Conservation (phyloP, 2,797 vertebrate species). For the Atherinosoma microstoma region DNA sequence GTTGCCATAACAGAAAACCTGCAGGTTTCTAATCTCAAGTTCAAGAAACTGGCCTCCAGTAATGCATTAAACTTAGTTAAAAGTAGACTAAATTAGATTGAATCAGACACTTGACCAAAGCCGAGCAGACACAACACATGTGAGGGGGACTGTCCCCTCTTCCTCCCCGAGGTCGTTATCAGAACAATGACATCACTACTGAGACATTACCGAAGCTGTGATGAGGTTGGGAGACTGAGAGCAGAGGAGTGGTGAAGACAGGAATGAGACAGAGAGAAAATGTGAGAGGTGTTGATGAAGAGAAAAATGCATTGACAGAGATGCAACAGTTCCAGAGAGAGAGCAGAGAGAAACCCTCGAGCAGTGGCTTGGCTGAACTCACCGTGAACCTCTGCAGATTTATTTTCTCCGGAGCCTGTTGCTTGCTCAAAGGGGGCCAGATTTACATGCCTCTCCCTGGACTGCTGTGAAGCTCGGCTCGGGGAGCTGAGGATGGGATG, state of each 20-base stretch:
- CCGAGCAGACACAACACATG: constrained; percentile 59
- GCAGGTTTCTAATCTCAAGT: constrained; percentile 4
- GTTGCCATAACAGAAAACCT: constrained; percentile 21
- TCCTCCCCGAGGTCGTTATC: constrained; percentile 40
- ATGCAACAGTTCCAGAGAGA: constrained; percentile 27
- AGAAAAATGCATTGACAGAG: constrained; percentile 48
- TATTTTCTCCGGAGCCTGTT: constrained; percentile 80
- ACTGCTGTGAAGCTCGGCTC: constrained; percentile 54
- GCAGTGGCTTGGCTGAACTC: constrained; percentile 85
- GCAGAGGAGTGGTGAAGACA: constrained; percentile 25
- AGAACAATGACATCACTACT: constrained; percentile 68
- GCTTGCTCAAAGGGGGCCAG: constrained; percentile 74
- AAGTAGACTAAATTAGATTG: constrained; percentile 34
- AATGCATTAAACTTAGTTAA: constrained; percentile 22
- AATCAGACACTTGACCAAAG: constrained; percentile 43
- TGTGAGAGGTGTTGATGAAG: constrained; percentile 26
- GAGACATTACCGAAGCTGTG: constrained; percentile 51
- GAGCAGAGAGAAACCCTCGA: constrained; percentile 63
- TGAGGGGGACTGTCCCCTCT: constrained; percentile 50
- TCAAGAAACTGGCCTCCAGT: constrained; percentile 25
- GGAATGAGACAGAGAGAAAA: constrained; percentile 16
- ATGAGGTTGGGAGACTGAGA: constrained; percentile 18
- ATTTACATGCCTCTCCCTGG: constrained; percentile 74
- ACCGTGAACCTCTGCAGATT: constrained; percentile 80
- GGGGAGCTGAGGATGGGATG: constrained; percentile 57